Evolutionary conservation across 35 echinoderm and acorn worm genomes (phyloP).

Genomic region (Lytechinus variegatus): DNA sequence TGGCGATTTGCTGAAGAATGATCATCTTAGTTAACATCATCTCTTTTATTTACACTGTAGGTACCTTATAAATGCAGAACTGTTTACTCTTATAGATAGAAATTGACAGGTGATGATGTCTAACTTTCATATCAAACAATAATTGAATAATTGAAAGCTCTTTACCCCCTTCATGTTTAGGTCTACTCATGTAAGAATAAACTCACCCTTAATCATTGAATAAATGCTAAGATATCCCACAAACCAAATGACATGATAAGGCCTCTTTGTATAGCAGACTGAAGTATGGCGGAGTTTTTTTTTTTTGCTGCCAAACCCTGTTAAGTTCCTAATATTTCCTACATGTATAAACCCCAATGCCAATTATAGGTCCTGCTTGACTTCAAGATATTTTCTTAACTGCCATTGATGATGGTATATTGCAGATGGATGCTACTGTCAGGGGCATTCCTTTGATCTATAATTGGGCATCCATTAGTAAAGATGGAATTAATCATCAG

Average conservation of each 20-base stretch:
- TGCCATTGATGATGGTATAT: background rate
- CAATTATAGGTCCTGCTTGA: background rate
- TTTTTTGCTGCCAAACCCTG: background rate
- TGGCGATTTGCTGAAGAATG: background rate
- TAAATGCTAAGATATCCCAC: too few relatives aligned
- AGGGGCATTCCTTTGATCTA: background rate
- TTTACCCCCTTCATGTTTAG: too few relatives aligned
- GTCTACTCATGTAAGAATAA: too few relatives aligned
- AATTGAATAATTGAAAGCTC: too few relatives aligned
- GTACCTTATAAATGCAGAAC: too few relatives aligned
- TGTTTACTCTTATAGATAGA: too few relatives aligned
- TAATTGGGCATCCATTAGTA: background rate
- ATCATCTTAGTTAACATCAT: too few relatives aligned
- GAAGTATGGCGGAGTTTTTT: background rate
- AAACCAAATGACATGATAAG: background rate
- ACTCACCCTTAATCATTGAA: too few relatives aligned
- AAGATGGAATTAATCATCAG: background rate
- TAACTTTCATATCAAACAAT: too few relatives aligned
- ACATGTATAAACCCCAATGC: background rate
- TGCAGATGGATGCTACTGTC: background rate
- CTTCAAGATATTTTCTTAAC: background rate
- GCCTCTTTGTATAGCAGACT: background rate
- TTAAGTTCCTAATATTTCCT: background rate
- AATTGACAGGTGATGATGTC: too few relatives aligned
- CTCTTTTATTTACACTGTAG: too few relatives aligned